Evolutionary conservation across 2,888 invertebrate species (phyloP), one percentile per base, ranked within the genome.

Genomic region (Amorpha juglandis): DNA sequence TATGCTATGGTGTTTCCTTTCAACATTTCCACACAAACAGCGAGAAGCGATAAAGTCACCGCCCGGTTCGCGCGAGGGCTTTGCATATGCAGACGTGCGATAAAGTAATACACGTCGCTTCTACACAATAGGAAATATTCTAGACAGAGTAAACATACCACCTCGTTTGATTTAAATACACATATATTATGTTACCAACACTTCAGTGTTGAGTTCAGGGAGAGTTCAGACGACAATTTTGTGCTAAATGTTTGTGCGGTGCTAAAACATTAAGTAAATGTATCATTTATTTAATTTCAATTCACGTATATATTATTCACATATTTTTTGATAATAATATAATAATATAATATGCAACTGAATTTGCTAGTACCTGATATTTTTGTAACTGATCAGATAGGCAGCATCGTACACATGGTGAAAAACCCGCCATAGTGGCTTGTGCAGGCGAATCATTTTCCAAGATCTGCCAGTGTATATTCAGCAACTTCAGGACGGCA

Each of bases 31-130:
- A 74, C 70, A 76, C 75, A 78, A 82, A 80, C 78, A 72, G 70
- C 70, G 78, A 76, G 74, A 73, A 71, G 73, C 78, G 83, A 85
- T 86, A 87, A 83, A 86, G 83, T 80, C 78, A 69, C 68, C 72
- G 71, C 75, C 67, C 72, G 76, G 71, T 73, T 63, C 75, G 78
- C 78, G 77, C 76, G 75, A 77, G 73, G 70, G 67, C 76, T 74
- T 71, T 78, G 78, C 78, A 81, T 78, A 81, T 83, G 82, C 83
- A 80, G 76, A 78, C 79, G 76, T 74, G 77, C 74, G 86, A 85
- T 86, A 86, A 80, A 82, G 78, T 79, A 79, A 78, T 78, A 78
- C 80, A 80, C 70, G 77, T 78, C 72, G 71, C 71, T 68, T 73
- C 74, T 73, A 71, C 72, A 80, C 80, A 77, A 80, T 80, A 81